Base-by-base conservation (phyloP, 1,140 invertebrate species). In the Metopolophium dirhodum region DNA sequence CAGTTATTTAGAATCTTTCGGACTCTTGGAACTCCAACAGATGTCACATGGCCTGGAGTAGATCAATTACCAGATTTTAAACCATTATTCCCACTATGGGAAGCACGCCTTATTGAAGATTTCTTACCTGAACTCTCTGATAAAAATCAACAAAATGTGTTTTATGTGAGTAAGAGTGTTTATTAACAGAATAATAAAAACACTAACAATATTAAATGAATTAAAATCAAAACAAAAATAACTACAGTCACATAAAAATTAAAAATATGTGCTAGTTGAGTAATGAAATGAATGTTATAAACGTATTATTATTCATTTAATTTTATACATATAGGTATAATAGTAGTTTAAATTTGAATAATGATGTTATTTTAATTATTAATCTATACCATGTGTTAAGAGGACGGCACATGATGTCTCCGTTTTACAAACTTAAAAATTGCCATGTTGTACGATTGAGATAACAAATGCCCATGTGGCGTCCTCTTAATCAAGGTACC, bases 1-100 rank as follows among this genome's bases (percentile, higher is more conserved):
- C 98, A 99, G 95, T 95, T 99, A 11, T 99, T 99, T 95, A 96
- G 98, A 94, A 98, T 99, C 95, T 99, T 99, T 95, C 96, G 97
- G 94, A 97, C 98, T 87, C 95, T 99, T 86, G 98, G 98, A 88
- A 99, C 99, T 41, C 99, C 99, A 2, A 97, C 97, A 94, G 98
- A 98, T 95, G 96, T 95, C 37, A 96, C 96, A 85, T 99, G 98
- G 98, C 97, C 97, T 0, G 98, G 98, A 9, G 97, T 99, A 2
- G 96, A 97, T 3, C 96, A 97, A 94, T 95, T 99, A 94, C 97
- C 98, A 2, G 98, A 99, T 95, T 99, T 97, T 95, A 99, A 98
- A 95, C 96, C 97, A 8, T 97, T 97, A 94, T 99, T 99, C 95
- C 99, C 99, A 30, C 96, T 96, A 94, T 99, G 98, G 99, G 96